These are phyloP conservation scores for Pseudoips prasinana DNA, from an alignment of 2,888 invertebrate species.

Conservation along the genomic window DNA sequence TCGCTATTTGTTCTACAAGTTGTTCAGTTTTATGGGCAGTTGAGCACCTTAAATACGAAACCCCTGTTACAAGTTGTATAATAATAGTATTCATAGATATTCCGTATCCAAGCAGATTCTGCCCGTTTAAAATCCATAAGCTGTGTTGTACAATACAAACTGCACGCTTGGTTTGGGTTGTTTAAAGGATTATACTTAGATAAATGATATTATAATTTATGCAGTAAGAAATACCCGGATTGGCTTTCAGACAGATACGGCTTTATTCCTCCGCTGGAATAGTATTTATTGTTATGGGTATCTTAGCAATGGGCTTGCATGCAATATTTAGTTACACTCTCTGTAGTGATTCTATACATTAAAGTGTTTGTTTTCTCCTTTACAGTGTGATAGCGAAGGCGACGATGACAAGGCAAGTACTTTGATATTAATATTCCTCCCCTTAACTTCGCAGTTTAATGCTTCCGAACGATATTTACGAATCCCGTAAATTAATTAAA, in stretches of 20 bases:
- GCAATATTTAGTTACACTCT: no score
- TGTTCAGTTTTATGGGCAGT: no score
- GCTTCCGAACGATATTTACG: conserved; percentile 51
- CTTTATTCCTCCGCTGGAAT: conserved; percentile 15
- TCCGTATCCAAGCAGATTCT: no score
- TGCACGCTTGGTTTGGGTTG: conserved; percentile 31
- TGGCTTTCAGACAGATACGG: conserved; percentile 16
- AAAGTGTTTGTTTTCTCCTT: conserved; percentile 67
- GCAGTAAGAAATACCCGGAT: conserved; percentile 14
- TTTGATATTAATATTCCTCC: conserved; percentile 40
- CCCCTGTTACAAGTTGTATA: no score
- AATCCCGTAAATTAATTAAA: conserved; percentile 71
- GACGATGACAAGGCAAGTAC: conserved; percentile 93
- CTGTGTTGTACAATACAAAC: conserved; percentile 26
- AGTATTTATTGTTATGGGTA: conserved; percentile 5
- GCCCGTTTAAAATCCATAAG: no score
- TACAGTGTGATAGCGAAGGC: conserved; percentile 96
- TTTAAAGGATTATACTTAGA: conserved; percentile 12
- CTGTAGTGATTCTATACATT: no score
- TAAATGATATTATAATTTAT: conserved; percentile 10
- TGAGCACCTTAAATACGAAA: no score
- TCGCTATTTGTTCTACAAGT: no score
- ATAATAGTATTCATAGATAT: no score
- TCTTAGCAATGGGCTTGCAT: no score
- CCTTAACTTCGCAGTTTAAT: conserved; percentile 35